These are phyloP conservation scores for Crocallis elinguaria DNA, from an alignment of 2,888 invertebrate genomes.

Conservation along the genomic window DNA sequence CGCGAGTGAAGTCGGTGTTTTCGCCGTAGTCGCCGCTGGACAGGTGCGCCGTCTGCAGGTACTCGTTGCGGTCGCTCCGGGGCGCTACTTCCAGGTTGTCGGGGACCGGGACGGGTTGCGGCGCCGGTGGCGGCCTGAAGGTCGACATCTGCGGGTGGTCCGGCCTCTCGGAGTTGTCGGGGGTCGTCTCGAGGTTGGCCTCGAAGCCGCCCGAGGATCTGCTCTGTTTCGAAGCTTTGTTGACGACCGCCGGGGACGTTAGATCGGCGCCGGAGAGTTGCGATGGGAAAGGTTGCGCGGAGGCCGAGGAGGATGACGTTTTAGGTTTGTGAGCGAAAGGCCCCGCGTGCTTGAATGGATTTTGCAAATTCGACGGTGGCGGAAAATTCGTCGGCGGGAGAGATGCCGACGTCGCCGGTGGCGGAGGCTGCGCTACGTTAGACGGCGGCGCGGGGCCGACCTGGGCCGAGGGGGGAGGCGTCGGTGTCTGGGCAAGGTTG, in stretches of 20 bases:
- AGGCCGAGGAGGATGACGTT: constrained; percentile 49
- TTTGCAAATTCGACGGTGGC: constrained; percentile 55
- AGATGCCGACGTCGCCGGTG: constrained; percentile 28
- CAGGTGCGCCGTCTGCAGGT: constrained; percentile 90
- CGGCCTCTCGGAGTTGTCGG: constrained; percentile 88
- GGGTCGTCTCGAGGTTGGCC: constrained; percentile 87
- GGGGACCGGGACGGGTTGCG: constrained; percentile 73
- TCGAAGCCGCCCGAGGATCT: constrained; percentile 71
- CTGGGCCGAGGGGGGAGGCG: constrained; percentile 3
- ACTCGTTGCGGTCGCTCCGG: constrained; percentile 89
- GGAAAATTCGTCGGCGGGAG: constrained; percentile 57
- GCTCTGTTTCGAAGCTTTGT: constrained; percentile 63
- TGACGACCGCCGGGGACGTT: constrained; percentile 66
- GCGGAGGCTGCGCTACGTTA: constrained; percentile 29
- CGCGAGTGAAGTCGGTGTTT: constrained; percentile 71
- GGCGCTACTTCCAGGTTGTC: constrained; percentile 87
- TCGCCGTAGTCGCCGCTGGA: constrained; percentile 83
- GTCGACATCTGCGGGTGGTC: constrained; percentile 72
- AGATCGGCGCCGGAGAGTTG: constrained; percentile 62
- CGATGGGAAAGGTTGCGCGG: constrained; percentile 55
- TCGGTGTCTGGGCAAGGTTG: constrained; percentile 17
- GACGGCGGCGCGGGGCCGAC: background rate
- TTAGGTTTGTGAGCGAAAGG: constrained; percentile 77
- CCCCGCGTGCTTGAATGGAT: constrained; percentile 77
- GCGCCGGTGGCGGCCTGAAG: constrained; percentile 53